Evolutionary conservation across 1,140 invertebrate species (phyloP), one percentile per base, ranked within the genome.

Genomic region (Onthophagus taurus): DNA sequence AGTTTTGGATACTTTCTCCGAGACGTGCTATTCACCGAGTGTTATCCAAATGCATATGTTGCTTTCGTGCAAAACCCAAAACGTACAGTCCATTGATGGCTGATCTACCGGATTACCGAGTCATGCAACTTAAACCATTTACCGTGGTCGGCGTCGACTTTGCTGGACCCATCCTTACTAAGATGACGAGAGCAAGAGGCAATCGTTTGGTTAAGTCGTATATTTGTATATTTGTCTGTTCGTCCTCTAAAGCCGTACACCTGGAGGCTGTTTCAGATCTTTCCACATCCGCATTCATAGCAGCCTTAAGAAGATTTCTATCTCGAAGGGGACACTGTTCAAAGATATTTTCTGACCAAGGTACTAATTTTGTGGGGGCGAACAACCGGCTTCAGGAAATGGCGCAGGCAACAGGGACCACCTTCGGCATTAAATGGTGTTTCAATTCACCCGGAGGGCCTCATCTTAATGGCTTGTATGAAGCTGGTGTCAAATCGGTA

Each of bases 351-450:
- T 59, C 52, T n/a, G 67, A 67, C 37, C 60, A 60, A 41, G 60
- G 60, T 9, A 64, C 58, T 2, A 64, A 67, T 45, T 69, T 70
- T 48, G 35, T 52, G 4, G 59, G 59, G n/a, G 46, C 51, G 7
- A 23, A 26, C n/a, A 26, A 26, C 6, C 23, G n/a, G 6, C 23
- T 26, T 26, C n/a, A 7, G 6, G 23, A 6, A 26, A 13, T 3
- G 9, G 4, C 23, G 23, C 23, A 7, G 23, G 6, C n/a, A 26
- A 26, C n/a, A 26, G 23, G n/a, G 23, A 46, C n/a, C n/a, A n/a
- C n/a, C n/a, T n/a, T n/a, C 2, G 29, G 30, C 9, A 58, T 61
- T 14, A 35, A 35, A 9, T 51, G 47, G 49, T 19, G 44, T 18
- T 49, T 51, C 18, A 39, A 38, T 17, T 47, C 49, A 14, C 39